phyloP scores from a whole-genome alignment of 1,140 invertebrate species.

The Trachymyrmex cornetzi region DNA sequence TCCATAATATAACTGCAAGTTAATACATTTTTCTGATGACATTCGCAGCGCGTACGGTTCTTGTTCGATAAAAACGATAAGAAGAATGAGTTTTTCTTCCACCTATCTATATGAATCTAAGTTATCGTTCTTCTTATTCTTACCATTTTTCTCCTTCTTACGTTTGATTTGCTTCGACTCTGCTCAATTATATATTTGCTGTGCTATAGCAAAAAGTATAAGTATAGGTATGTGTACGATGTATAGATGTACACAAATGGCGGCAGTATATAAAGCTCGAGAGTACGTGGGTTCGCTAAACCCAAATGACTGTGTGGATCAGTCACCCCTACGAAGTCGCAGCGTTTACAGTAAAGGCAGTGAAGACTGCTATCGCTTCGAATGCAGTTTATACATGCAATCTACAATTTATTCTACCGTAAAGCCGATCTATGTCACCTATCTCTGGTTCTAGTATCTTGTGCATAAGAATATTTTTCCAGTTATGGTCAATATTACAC shows the following conservation, averaged over 20 bases:
- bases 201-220: background rate
- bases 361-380: background rate
- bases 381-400: constrained; percentile 11
- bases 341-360: background rate
- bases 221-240: background rate
- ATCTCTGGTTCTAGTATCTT: background rate
- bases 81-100: background rate
- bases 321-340: background rate
- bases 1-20: background rate
- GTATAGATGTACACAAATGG: background rate
- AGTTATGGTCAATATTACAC: background rate
- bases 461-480: constrained; percentile 34
- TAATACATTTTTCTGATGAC: constrained; percentile 24
- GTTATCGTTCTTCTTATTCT: background rate
- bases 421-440: constrained; percentile 31
- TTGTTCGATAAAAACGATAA: background rate
- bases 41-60: background rate
- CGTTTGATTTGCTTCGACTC: background rate
- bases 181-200: background rate
- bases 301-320: constrained; percentile 4
- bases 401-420: constrained; percentile 20
- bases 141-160: background rate
- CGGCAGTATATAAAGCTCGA: background rate
- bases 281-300: constrained; percentile 4
- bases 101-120: background rate